Conservation (phyloP, 2,113 vertebrate genomes). For the Bucco capensis region DNA sequence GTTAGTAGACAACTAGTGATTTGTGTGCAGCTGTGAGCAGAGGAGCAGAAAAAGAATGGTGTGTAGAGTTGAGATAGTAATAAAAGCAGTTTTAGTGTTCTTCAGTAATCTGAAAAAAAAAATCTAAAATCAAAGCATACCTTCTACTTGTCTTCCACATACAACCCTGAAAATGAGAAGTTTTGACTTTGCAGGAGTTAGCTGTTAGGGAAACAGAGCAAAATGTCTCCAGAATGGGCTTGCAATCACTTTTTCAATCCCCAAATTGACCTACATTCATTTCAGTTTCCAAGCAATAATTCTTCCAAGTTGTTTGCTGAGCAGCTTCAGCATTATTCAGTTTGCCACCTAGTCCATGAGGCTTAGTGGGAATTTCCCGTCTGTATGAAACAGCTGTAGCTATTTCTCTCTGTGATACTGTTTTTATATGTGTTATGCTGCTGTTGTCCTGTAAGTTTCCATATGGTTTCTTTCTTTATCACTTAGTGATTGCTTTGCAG, state of each 20-base stretch:
- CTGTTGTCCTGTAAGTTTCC: neutral
- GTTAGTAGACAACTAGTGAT: neutral
- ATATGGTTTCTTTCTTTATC: neutral
- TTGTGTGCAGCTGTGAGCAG: neutral
- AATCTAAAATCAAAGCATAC: neutral
- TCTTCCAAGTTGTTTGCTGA: neutral
- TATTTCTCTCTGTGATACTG: neutral
- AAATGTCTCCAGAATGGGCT: neutral
- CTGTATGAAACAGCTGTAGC: neutral
- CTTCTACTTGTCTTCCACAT: neutral
- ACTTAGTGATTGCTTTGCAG: neutral
- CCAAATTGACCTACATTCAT: conserved; percentile 16
- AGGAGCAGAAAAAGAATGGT: neutral
- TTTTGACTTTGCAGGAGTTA: neutral
- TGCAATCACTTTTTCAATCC: neutral
- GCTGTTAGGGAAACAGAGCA: neutral
- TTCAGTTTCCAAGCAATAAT: neutral
- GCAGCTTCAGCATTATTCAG: neutral
- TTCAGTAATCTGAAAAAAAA: neutral
- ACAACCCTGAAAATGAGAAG: neutral
- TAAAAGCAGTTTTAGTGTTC: neutral
- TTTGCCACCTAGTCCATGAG: neutral
- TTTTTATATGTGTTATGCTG: neutral
- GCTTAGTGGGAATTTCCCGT: neutral
- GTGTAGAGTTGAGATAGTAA: neutral